Evolutionary conservation across 1,140 invertebrate species (phyloP).

Genomic region (Musca domestica): DNA sequence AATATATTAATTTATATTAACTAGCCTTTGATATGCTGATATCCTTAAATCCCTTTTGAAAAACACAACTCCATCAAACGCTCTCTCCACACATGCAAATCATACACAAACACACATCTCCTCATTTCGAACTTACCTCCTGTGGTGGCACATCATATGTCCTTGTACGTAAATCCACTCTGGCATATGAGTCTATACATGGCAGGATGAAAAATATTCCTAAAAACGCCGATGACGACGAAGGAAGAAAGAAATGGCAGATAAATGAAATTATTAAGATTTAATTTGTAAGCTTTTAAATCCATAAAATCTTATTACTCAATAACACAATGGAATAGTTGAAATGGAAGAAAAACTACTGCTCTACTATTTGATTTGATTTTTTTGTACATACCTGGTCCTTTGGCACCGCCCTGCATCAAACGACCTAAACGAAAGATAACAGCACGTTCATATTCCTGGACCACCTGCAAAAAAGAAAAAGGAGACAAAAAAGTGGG

Average conservation of each 20-base stretch:
- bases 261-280: background rate
- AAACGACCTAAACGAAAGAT: conserved; percentile 86
- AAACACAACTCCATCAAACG: too few species aligned
- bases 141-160: conserved; percentile 94
- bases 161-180: conserved; percentile 85
- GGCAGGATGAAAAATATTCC: conserved; percentile 93
- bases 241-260: background rate
- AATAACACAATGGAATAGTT: background rate
- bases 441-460: conserved; percentile 87
- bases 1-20: too few species aligned
- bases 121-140: conserved; percentile 67
- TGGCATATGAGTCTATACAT: conserved; percentile 89
- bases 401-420: conserved; percentile 83
- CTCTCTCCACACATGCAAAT: too few species aligned
- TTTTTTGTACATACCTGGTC: conserved; percentile 67
- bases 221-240: too few species aligned
- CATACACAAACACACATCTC: background rate
- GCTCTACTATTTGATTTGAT: background rate
- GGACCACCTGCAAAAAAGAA: conserved; percentile 70
- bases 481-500: too few species aligned
- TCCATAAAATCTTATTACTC: background rate
- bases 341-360: background rate
- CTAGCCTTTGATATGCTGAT: too few species aligned
- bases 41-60: too few species aligned
- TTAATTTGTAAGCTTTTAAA: too few species aligned